Evolutionary conservation across 2,797 vertebrate species (phyloP), one percentile per base, ranked within the genome.

Genomic region (Chelon auratus): DNA sequence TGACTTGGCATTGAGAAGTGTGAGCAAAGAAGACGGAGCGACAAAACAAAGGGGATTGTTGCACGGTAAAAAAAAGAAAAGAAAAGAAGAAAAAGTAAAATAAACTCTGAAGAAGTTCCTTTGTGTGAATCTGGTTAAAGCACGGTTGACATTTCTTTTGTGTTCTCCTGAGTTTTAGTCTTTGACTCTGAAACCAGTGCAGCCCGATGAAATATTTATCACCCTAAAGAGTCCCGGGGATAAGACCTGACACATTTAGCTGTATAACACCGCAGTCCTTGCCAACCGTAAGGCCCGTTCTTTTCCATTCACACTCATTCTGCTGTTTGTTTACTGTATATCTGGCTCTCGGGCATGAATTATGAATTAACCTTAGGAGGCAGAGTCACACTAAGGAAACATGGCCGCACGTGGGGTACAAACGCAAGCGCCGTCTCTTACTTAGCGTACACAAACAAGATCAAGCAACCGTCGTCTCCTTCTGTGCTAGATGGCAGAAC

Each of bases 171-270:
- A 83, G 80, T 82, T n/a, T 10, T 51, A 80, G 67, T 81, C 82
- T 83, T 92, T 87, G 82, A 89, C 81, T 89, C 75, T 67, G 72
- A 72, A 85, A 80, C 64, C 67, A 69, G 69, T 87, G 77, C 83
- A 73, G 86, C 72, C 70, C 78, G 72, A 83, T 92, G 60, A 91
- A 90, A 88, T 89, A 91, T 93, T 89, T 86, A 91, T 88, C 47
- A 62, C 15, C 18, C 78, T 87, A 78, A 90, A 87, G 85, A 85
- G 80, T 81, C 87, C 84, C 52, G 76, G 83, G 87, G 87, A 92
- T 82, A 84, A 75, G 80, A 89, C 88, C 72, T 83, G 86, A 92
- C 89, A 88, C 83, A 90, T 89, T 91, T 88, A 91, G 86, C 87
- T 75, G 83, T 78, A 26, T 56, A 84, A 84, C 74, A 67, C 62